Evolutionary conservation across 2,113 vertebrate species (phyloP).

Genomic region (Sinocyclocheilus anophthalmus): DNA sequence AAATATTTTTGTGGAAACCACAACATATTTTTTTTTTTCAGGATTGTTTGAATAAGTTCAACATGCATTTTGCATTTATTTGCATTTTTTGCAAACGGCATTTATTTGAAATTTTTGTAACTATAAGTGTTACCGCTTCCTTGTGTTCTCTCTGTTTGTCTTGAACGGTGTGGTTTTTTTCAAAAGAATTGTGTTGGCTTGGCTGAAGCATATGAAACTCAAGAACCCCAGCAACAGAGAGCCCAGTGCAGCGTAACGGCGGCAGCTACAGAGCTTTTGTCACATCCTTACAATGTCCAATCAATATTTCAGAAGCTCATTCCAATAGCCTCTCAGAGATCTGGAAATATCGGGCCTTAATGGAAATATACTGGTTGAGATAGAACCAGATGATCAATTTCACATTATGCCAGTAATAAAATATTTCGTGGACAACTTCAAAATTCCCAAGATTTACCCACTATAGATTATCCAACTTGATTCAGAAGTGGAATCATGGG

Average conservation of each 20-base stretch:
- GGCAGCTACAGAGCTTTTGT: conserved; percentile 54
- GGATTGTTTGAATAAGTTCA: not conserved
- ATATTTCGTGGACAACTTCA: too few relatives aligned
- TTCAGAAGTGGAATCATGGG: not conserved
- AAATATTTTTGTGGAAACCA: not conserved
- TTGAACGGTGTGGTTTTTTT: not conserved
- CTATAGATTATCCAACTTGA: not conserved
- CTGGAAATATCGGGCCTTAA: conserved; percentile 23
- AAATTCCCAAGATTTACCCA: not conserved
- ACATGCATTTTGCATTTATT: too few relatives aligned
- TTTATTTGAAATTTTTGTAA: not conserved
- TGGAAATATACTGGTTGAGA: conserved; percentile 5
- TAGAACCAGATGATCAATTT: not conserved
- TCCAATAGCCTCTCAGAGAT: not conserved
- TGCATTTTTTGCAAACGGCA: too few relatives aligned
- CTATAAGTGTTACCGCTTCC: not conserved
- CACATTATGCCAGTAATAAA: too few relatives aligned
- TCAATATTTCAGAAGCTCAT: conserved; percentile 70
- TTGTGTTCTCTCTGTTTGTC: not conserved
- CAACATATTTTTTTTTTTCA: not conserved
- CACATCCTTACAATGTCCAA: conserved; percentile 56
- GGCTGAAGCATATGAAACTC: conserved; percentile 23
- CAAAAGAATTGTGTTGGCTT: not conserved
- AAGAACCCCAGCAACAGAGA: conserved; percentile 1
- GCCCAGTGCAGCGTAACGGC: conserved; percentile 17